Conservation (phyloP, 2,888 invertebrate species). For the Encarsia formosa region DNA sequence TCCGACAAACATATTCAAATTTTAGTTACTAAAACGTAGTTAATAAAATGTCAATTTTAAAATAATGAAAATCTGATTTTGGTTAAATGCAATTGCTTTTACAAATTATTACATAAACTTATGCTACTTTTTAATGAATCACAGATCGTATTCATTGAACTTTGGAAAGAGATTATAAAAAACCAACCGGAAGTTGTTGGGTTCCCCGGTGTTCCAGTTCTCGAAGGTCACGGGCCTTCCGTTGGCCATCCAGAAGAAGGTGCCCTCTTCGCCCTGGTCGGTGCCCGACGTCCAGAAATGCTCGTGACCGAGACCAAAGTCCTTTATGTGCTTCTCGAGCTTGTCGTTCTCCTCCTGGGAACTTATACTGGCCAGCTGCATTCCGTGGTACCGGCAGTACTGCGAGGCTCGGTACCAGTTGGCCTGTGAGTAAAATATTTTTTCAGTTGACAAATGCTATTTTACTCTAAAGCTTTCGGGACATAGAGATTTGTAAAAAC, state of each 20-base stretch:
- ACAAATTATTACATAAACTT: no score
- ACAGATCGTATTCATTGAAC: no score
- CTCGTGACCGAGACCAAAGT: conserved; percentile 83
- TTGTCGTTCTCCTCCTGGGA: conserved; percentile 88
- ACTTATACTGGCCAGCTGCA: conserved; percentile 86
- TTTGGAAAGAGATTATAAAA: no score
- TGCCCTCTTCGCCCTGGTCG: conserved; percentile 85
- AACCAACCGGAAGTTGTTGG: conserved; percentile 82
- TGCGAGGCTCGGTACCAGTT: conserved; percentile 91
- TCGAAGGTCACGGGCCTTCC: conserved; percentile 85
- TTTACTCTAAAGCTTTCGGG: no score
- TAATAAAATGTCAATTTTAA: no score
- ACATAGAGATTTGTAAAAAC: background rate
- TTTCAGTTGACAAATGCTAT: no score
- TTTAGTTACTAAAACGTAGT: no score
- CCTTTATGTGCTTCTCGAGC: conserved; percentile 84
- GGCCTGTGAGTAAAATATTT: conserved; percentile 63
- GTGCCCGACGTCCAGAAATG: conserved; percentile 94
- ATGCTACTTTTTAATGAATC: no score
- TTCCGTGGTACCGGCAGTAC: conserved; percentile 88
- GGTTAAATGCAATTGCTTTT: no score
- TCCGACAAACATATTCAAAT: no score
- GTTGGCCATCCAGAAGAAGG: conserved; percentile 91
- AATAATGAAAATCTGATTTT: no score
- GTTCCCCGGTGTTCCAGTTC: conserved; percentile 91